A percentile compares a stretch with the other conserved stretches of the same genome.
Conservation (phyloP, 1,140 invertebrate species). For the Drosophila subobscura region DNA sequence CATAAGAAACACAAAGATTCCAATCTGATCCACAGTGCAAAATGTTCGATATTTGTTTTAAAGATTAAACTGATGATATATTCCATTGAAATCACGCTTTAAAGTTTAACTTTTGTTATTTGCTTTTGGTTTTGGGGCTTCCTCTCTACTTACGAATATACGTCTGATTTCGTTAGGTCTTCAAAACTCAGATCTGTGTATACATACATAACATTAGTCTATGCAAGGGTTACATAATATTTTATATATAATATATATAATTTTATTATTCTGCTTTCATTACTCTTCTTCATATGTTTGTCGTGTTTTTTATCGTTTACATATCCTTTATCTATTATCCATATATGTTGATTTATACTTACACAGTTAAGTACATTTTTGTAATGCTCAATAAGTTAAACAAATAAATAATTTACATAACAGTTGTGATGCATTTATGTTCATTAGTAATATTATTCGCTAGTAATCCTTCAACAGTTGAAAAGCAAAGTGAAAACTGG, state of each 20-base stretch:
- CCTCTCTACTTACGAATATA: conserved; percentile 52
- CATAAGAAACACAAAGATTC: conserved; percentile 1
- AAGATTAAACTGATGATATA: conserved; percentile 78
- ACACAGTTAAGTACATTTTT: conserved; percentile 63
- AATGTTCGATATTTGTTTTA: conserved; percentile 64
- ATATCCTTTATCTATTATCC: conserved; percentile 6
- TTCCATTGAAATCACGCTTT: conserved; percentile 81
- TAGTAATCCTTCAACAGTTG: conserved; percentile 63
- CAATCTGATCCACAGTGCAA: conserved; percentile 45
- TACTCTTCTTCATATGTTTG: conserved; percentile 50
- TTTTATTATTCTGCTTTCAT: conserved; percentile 35
- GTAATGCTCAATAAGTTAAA: conserved; percentile 64
- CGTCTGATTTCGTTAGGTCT: conserved; percentile 40
- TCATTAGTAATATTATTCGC: conserved; percentile 56
- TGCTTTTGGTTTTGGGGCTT: conserved; percentile 70
- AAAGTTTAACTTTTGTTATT: conserved; percentile 83
- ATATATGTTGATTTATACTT: conserved; percentile 58
- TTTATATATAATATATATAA: conserved; percentile 72
- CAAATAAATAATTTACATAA: conserved; percentile 82
- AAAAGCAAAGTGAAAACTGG: conserved; percentile 33
- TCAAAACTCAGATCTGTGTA: conserved; percentile 58
- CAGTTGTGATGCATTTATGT: conserved; percentile 50
- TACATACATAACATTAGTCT: conserved; percentile 74
- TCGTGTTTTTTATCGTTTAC: conserved; percentile 42
- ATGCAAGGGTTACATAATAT: conserved; percentile 72